Percentiles rank a stretch among this genome's conserved stretches.
phyloP scores from a whole-genome alignment of 2,797 vertebrate species.

The Ispidina lecontei region DNA sequence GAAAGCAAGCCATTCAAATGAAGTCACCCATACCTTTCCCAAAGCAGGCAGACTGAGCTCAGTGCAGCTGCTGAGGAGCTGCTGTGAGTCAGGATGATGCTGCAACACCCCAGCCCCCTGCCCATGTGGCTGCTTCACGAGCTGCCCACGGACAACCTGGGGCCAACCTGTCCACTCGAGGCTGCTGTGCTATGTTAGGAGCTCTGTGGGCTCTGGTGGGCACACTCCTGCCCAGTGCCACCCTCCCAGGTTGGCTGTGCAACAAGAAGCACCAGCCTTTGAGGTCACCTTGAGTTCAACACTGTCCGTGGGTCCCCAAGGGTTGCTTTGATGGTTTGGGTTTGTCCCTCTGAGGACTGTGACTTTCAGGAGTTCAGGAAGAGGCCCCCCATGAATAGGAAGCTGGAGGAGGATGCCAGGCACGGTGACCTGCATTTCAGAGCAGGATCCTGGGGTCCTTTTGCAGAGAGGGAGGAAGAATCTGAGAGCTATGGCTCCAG shows the following conservation, averaged over 20 bases:
- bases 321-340: neutral
- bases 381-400: accelerated
- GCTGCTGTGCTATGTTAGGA: neutral
- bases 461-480: neutral
- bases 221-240: neutral
- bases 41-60: accelerated
- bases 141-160: accelerated
- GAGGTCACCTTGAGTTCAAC: neutral
- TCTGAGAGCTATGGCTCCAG: neutral
- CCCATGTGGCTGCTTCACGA: accelerated
- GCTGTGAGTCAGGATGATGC: neutral
- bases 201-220: neutral
- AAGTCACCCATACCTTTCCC: neutral
- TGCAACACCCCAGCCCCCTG: neutral
- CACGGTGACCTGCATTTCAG: neutral
- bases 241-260: neutral
- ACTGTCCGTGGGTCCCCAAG: neutral
- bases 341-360: neutral
- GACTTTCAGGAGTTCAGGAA: neutral
- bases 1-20: neutral
- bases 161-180: neutral
- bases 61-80: neutral
- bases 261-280: neutral
- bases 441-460: neutral
- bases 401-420: neutral